Base-by-base conservation (phyloP, 2,888 invertebrate genomes). In the Lysandra bellargus region DNA sequence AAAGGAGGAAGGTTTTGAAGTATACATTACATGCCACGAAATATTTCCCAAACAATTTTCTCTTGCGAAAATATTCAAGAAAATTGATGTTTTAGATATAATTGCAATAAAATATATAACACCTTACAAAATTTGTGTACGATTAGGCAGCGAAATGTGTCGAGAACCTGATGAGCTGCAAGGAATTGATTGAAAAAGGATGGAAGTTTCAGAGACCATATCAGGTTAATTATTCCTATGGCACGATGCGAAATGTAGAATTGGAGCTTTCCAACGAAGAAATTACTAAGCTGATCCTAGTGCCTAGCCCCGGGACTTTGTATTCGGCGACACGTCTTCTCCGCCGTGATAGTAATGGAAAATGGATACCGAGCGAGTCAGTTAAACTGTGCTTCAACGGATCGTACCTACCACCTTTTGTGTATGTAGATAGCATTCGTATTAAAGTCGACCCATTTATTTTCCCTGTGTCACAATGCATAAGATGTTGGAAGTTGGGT, bases 341-440 rank as follows among this genome's bases (percentile, higher is more conserved):
- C 40, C 40, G 40, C 40, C 40, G 40, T 40, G 40, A 40, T 40
- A 40, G 5, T 40, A 5, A 40, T 40, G 40, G 40, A 40, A 40
- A 40, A 40, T 40, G 40, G 40, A 40, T 40, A 40, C 40, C 40
- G 40, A 40, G 40, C 5, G 40, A 40, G 40, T 40, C 61, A 40
- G 23, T 78, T 37, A 61, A 69, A 9, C 6, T 78, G 9, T 37
- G 69, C n/a, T 78, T 78, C 44, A 69, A 78, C 12, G 78, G 78
- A n/a, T n/a, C 40, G 9, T 17, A 40, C 23, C 44, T 78, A 6
- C 78, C 78, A 23, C n/a, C 23, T 37, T 64, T 64, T 44, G 33
- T n/a, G 17, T 57, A 57, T 57, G 57, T 57, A 57, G 57, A 57
- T 57, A 57, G 4, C 12, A 12, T 57, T 14, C 57, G 57, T n/a